Base-by-base conservation (phyloP, 2,113 vertebrate species). In the Heptranchias perlo region DNA sequence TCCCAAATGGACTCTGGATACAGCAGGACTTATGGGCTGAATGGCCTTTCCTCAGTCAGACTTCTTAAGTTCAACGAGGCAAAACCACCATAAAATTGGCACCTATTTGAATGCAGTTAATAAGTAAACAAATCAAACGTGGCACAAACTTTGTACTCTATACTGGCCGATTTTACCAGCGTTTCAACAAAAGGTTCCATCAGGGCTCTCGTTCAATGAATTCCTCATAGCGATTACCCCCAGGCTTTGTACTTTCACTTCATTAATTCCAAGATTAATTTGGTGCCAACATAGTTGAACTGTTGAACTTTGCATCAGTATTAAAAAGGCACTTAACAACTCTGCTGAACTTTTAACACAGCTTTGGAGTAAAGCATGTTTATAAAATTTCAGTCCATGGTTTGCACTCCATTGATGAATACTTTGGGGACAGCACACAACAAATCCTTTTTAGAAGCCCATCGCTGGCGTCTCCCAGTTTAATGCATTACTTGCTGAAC, bases 261-360 rank as follows among this genome's bases (percentile, higher is more conserved):
- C 5, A 93, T 93, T 93, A 4, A 62, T 93, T 93, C n/a, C 35
- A 61, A 39, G 58, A 62, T 93, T 62, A 93, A 93, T 61, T 93
- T 93, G 58, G 1, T 39, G 16, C 54, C 89, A 93, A 39, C 58
- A 92, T 14, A 92, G n/a, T 61, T 61, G 89, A 61, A 93, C 76
- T n/a, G n/a, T n/a, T n/a, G n/a, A n/a, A n/a, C 35, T 62, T n/a
- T 93, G 13, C 0, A 21, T 39, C 58, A 39, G 58, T 62, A 62
- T 18, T 39, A 54, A 54, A 89, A n/a, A 54, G 49, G 86, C 49
- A 89, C 6, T 89, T 89, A 21, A 62, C 10, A 62, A 1, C 89
- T 92, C 54, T 92, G 89, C 16, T 92, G 18, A 92, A n/a, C 54
- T 62, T n/a, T 39, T 0, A 62, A 21, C 58, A 1, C 5, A 18